Base-by-base conservation (phyloP, 1,140 invertebrate species). In the Eueides isabella region DNA sequence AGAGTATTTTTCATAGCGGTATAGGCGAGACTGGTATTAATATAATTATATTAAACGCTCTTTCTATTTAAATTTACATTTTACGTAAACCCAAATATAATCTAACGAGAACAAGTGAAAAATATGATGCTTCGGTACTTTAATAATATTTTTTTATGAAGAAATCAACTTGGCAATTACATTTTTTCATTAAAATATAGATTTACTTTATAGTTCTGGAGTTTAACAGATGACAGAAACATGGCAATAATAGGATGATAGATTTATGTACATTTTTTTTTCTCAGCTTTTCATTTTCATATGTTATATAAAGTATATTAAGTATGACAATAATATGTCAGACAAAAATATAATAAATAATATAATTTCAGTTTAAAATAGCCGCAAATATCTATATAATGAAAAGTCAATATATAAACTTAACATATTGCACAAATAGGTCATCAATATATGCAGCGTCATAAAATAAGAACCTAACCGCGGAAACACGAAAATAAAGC, bases 401-500 rank as follows among this genome's bases (percentile, higher is more conserved):
- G 11, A 7, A 44, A 44, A 44, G 14, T 44, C 0, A 4, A 44
- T 44, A n/a, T n/a, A n/a, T n/a, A n/a, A n/a, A n/a, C n/a, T n/a
- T n/a, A n/a, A n/a, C n/a, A n/a, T n/a, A n/a, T 44, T 44, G n/a
- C 23, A 55, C 12, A 23, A 55, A 55, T 12, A 19, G 5, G 9
- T 23, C n/a, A 7, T 55, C 44, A 55, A 55, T 55, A 26, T 11
- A 23, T 55, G 7, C 23, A 44, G 0, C n/a, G 41, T 19, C 44
- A 65, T 67, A 72, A 71, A 77, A 77, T 67, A 33, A 61, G 61
- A 44, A 71, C 38, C 69, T 63, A 16, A 66, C 71, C 14, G 65
- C 64, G 72, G 75, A 84, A 85, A 69, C 75, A 81, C 78, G 72
- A 84, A 83, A 84, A 80, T 82, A 77, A 85, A 83, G 81, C 83